These are phyloP conservation scores for Pseudochirops cupreus DNA, from an alignment of 2,797 vertebrate species.

Conservation along the genomic window DNA sequence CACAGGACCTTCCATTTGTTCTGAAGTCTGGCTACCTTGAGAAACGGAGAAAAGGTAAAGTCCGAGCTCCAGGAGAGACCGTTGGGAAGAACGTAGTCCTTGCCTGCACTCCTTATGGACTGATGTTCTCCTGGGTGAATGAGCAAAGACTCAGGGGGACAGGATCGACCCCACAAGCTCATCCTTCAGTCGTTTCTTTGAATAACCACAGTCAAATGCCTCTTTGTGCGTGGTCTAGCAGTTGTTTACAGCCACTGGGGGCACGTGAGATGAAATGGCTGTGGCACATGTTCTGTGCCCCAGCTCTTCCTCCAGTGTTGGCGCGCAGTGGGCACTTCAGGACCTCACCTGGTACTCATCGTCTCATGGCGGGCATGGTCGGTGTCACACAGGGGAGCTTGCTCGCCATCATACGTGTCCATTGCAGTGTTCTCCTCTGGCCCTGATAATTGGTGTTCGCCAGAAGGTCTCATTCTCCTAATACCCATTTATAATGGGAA, in stretches of 20 bases:
- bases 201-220: background rate
- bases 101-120: background rate
- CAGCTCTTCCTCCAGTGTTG: background rate
- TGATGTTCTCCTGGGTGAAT: background rate
- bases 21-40: constrained; percentile 96
- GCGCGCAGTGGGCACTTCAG: background rate
- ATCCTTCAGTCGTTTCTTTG: constrained; percentile 36
- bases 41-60: constrained; percentile 96
- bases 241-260: background rate
- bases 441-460: constrained; percentile 50
- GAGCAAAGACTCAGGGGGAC: constrained; percentile 19
- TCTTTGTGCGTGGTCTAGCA: constrained; percentile 30
- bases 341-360: background rate
- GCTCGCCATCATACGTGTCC: constrained; percentile 10
- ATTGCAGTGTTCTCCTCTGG: constrained; percentile 43
- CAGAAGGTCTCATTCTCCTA: constrained; percentile 66
- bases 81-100: background rate
- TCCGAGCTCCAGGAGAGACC: background rate
- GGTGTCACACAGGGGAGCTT: background rate
- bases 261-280: background rate
- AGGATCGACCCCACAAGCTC: constrained; percentile 6
- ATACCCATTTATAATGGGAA: constrained; percentile 45
- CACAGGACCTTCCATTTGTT: constrained; percentile 92
- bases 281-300: fast-evolving
- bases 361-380: background rate